phyloP scores from a whole-genome alignment of 92 coral and sea anemone genomes.

The Palythoa grandiflora region DNA sequence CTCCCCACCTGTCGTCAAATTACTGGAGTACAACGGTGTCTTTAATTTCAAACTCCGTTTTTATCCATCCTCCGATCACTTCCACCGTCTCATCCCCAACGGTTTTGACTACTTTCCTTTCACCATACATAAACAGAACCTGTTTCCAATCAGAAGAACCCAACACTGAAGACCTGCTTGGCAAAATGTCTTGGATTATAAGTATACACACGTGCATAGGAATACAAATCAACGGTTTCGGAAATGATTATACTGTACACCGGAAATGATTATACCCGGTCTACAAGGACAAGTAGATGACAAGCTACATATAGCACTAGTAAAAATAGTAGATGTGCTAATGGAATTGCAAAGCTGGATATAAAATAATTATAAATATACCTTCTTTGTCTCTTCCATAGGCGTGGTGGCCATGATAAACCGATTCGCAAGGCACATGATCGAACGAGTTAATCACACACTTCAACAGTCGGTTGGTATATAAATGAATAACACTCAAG shows the following conservation, averaged over 20 bases:
- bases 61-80: constrained; percentile 26
- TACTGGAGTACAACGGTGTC: constrained; percentile 24
- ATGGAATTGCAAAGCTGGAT: constrained; percentile 7
- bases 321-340: neutral
- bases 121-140: constrained; percentile 45
- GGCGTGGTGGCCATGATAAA: neutral
- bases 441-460: too few relatives aligned
- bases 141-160: constrained; percentile 2
- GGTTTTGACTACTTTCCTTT: constrained; percentile 26
- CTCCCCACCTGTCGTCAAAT: constrained; percentile 43
- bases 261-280: constrained; percentile 12
- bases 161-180: constrained; percentile 6
- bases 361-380: neutral
- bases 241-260: neutral
- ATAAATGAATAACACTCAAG: neutral
- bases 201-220: neutral
- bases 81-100: constrained; percentile 11
- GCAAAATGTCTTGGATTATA: constrained; percentile 8
- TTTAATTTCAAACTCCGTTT: constrained; percentile 33
- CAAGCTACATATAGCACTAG: constrained; percentile 2
- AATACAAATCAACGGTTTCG: neutral
- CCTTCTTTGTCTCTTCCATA: constrained; percentile 8
- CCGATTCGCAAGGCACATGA: too few relatives aligned
- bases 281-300: neutral
- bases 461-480: neutral